phyloP scores from a whole-genome alignment of 2,113 vertebrate species.

The Scatophagus argus region DNA sequence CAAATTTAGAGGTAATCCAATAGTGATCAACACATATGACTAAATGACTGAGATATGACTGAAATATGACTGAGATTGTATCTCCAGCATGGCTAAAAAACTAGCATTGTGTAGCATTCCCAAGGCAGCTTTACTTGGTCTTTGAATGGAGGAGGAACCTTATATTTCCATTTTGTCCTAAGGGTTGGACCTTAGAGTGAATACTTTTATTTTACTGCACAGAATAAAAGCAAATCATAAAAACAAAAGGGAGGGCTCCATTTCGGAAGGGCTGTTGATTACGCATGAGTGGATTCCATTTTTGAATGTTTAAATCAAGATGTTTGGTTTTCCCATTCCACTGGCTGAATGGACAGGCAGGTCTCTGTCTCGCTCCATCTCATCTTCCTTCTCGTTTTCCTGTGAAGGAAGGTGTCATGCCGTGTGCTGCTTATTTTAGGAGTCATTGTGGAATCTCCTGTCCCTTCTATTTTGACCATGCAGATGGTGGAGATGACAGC shows the following conservation, averaged over 20 bases:
- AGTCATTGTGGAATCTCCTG: conserved; percentile 65
- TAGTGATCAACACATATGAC: no score
- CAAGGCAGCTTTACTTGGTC: conserved; percentile 24
- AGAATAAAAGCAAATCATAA: conserved; percentile 47
- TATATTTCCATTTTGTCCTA: not conserved
- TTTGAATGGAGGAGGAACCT: not conserved
- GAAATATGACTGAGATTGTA: no score
- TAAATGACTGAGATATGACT: no score
- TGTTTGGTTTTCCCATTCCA: conserved; percentile 80
- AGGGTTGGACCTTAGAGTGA: not conserved
- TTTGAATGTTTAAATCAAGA: conserved; percentile 67
- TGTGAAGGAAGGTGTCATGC: conserved; percentile 54
- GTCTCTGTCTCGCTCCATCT: conserved; percentile 65
- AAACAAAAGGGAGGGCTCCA: conserved; percentile 45
- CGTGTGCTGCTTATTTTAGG: conserved; percentile 72
- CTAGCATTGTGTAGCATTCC: no score
- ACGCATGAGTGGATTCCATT: conserved; percentile 61
- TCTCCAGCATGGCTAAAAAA: not conserved
- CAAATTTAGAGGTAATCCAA: no score
- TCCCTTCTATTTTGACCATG: conserved; percentile 59
- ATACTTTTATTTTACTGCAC: conserved; percentile 16
- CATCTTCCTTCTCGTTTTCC: conserved; percentile 58
- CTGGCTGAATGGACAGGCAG: conserved; percentile 61
- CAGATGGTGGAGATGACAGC: conserved; percentile 24
- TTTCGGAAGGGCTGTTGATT: conserved; percentile 58